Base-by-base conservation (phyloP, 2,797 vertebrate genomes). In the Crypturellus tataupa region DNA sequence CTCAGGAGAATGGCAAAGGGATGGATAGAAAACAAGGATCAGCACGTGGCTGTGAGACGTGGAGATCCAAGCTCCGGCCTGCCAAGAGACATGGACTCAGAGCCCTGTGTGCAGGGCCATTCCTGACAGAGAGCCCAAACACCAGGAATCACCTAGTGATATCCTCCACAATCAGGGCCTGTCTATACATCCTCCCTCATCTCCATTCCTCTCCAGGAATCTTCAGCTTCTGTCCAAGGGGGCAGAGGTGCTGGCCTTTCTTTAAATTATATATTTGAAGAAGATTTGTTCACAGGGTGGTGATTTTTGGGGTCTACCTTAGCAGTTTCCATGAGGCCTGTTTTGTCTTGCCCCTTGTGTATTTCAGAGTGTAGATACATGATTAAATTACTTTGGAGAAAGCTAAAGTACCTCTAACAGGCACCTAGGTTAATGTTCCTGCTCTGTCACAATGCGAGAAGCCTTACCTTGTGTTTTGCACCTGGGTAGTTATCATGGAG, bases 401-500 rank as follows among this genome's bases (percentile, higher is more conserved):
- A 75, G 1, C 0, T 83, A 59, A 83, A 83, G 71, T 49, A 53
- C 19, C 31, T 83, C 55, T 20, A 35, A 19, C 21, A 47, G 46
- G 47, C 31, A 40, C 49, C 49, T 69, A 35, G 29, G 39, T 80
- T 33, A 78, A 76, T 55, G 37, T 25, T 73, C 21, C 23, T 68
- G 62, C 69, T 81, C 42, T 87, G 37, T 81, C 70, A 65, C 84
- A 69, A 91, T 87, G 31, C 0, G 9, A 46, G 76, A 95, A 93
- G 42, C 60, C 17, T 79, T 86, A 86, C 73, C 59, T 69, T 71
- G 77, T 31, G 10, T 76, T 94, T 86, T 84, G 46, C 0, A 12
- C 63, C 72, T 42, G 85, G n/a, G 24, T 59, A 79, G 69, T 94
- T 93, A 86, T 31, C 60, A 81, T 29, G 77, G 85, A 88, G 93